These are phyloP conservation scores for Phyllotreta cruciferae DNA, from an alignment of 2,888 invertebrate species.

Conservation along the genomic window DNA sequence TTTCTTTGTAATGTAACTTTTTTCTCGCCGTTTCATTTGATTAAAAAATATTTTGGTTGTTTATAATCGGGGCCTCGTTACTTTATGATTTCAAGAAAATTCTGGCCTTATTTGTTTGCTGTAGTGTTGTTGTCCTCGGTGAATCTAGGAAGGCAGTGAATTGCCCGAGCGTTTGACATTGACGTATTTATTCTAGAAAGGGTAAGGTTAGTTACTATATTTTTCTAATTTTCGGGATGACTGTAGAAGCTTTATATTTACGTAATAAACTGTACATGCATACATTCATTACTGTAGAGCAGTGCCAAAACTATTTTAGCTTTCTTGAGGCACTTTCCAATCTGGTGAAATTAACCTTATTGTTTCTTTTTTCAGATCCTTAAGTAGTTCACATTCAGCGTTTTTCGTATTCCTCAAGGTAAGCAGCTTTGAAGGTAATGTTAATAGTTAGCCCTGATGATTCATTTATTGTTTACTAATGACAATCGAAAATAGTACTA, in stretches of 20 bases:
- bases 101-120: constrained; percentile 2
- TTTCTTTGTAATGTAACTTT: constrained; percentile 24
- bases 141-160: constrained; percentile 13
- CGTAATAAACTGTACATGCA: constrained; percentile 15
- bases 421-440: constrained; percentile 13
- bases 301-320: not conserved
- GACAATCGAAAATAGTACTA: not conserved
- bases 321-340: not conserved
- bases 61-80: not conserved
- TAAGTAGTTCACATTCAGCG: constrained; percentile 12
- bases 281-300: not conserved
- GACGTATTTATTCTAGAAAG: constrained; percentile 33
- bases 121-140: not conserved
- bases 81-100: constrained; percentile 12
- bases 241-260: constrained; percentile 17
- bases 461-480: not conserved
- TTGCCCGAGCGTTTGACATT: constrained; percentile 22
- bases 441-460: constrained; percentile 4
- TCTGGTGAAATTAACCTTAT: constrained; percentile 14
- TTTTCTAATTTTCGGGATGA: constrained; percentile 19
- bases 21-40: constrained; percentile 8
- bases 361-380: constrained; percentile 17
- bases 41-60: constrained; percentile 17
- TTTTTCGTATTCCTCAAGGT: constrained; percentile 15
- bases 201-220: constrained; percentile 25